These are phyloP conservation scores for Diploscapter pachys DNA, from an alignment of 1,140 invertebrate genomes.

Conservation along the genomic window DNA sequence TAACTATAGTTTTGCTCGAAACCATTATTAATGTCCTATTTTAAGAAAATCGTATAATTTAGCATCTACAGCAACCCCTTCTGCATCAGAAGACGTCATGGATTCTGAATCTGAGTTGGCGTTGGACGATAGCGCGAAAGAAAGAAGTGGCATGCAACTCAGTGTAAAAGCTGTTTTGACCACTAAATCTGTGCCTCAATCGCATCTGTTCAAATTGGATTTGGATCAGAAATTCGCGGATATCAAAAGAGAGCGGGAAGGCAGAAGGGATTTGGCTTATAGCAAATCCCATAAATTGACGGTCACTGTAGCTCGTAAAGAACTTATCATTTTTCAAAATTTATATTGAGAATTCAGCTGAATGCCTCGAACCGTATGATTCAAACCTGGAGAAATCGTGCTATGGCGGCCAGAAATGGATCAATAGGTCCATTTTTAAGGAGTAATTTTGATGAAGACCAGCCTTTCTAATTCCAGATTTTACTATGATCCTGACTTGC, in stretches of 20 bases:
- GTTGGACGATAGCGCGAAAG: conserved; percentile 8
- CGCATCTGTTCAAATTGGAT: conserved; percentile 24
- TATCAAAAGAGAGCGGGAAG: conserved; percentile 14
- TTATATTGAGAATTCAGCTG: conserved; percentile 22
- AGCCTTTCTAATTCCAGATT: conserved; percentile 34
- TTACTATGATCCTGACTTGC: conserved; percentile 42
- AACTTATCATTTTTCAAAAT: neutral
- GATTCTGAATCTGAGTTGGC: conserved; percentile 4
- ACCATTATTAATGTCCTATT: neutral
- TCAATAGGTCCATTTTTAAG: conserved; percentile 38
- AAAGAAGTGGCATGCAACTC: conserved; percentile 6
- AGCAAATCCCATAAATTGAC: conserved; percentile 4
- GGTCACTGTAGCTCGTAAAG: conserved; percentile 23
- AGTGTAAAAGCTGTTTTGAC: conserved; percentile 20
- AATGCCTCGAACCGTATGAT: conserved; percentile 48
- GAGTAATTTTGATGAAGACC: neutral
- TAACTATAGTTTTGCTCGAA: neutral
- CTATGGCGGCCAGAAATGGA: conserved; percentile 30
- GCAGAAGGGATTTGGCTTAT: conserved; percentile 17
- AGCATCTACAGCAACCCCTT: neutral
- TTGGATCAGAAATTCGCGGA: conserved; percentile 16
- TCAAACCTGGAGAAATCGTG: conserved; percentile 40
- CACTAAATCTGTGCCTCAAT: neutral
- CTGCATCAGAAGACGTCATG: neutral
- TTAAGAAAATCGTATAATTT: neutral